These are phyloP conservation scores for Leucosticte australis DNA, from an alignment of 2,113 vertebrate species.

Conservation along the genomic window DNA sequence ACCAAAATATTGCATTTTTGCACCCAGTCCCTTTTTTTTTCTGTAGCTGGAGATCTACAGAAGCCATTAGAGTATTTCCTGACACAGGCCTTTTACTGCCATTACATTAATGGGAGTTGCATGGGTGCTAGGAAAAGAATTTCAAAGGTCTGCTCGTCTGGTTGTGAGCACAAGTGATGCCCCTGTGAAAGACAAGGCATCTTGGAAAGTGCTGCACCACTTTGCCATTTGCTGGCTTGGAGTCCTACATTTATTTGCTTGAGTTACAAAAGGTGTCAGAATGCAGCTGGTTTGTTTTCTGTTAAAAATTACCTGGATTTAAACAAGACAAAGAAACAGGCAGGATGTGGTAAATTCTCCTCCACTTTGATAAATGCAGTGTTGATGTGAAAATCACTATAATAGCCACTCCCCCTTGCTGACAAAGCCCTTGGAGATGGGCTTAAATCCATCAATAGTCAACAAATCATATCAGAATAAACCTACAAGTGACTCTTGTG, in stretches of 20 bases:
- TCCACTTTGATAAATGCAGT: background rate
- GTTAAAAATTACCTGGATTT: background rate
- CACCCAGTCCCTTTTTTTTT: background rate
- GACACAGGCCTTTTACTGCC: background rate
- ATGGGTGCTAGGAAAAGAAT: background rate
- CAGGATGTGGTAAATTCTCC: slow-evolving; percentile 10
- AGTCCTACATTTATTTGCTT: background rate
- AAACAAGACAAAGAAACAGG: background rate
- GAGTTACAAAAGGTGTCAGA: slow-evolving; percentile 5
- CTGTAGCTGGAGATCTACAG: background rate
- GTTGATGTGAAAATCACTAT: background rate
- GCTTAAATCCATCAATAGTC: background rate
- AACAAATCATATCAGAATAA: background rate
- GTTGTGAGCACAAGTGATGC: background rate
- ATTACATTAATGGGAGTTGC: background rate
- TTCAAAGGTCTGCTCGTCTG: background rate
- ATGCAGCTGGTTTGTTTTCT: slow-evolving; percentile 24
- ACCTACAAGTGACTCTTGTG: background rate
- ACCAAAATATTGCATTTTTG: background rate
- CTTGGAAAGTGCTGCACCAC: background rate
- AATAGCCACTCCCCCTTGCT: background rate
- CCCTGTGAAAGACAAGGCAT: background rate
- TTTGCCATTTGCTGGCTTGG: background rate
- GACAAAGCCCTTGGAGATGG: background rate
- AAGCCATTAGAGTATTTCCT: background rate